Evolutionary conservation across 2,797 vertebrate genomes (phyloP).

Genomic region (Hydrolagus colliei): DNA sequence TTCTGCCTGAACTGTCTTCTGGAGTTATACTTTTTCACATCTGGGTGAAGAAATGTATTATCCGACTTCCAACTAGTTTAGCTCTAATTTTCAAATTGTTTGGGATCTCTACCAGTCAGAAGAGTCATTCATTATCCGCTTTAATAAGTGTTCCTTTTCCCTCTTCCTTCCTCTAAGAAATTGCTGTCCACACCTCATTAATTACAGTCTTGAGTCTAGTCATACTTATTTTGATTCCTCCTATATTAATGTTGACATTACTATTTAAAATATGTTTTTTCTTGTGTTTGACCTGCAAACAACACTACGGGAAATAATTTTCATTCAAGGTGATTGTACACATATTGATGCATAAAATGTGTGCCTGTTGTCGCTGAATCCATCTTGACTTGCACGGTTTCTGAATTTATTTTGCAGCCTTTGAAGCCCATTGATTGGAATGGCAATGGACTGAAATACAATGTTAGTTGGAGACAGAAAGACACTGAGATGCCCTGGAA

Average conservation of each 20-base stretch:
- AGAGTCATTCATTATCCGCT: no score
- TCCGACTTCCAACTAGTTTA: no score
- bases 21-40: no score
- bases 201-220: no score
- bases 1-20: no score
- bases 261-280: neutral
- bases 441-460: constrained; percentile 85
- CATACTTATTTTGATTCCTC: no score
- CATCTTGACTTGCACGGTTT: neutral
- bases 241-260: neutral
- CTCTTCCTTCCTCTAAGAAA: no score
- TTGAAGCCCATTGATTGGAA: constrained; percentile 75
- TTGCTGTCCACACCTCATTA: no score
- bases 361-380: neutral
- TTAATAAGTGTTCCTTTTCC: no score
- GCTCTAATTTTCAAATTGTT: no score
- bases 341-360: neutral
- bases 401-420: constrained; percentile 57
- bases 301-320: neutral
- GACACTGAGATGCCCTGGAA: constrained; percentile 69
- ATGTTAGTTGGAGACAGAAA: constrained; percentile 74
- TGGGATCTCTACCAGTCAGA: no score
- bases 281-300: neutral
- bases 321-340: neutral
- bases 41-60: no score